Base-by-base conservation (phyloP, 1,140 invertebrate genomes). In the Drosophila saltans region DNA sequence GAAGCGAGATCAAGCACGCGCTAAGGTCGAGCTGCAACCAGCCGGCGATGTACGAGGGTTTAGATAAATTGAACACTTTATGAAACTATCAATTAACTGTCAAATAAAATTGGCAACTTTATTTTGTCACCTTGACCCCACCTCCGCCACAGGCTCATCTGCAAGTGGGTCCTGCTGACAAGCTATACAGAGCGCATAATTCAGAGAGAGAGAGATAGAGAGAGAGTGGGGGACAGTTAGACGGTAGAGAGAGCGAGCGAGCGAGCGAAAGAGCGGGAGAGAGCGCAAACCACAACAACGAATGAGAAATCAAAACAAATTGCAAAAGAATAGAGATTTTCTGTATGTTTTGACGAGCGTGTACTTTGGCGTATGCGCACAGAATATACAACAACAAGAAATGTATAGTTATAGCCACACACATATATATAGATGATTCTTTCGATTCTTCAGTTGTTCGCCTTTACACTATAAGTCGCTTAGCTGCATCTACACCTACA, bases 281-380 rank as follows among this genome's bases (percentile, higher is more conserved):
- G 61, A 28, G 69, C 8, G 75, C 66, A 45, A 66, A 66, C 45
- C 16, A 45, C 58, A 73, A 52, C 45, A 52, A 52, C 78, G 84
- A 88, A 88, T 89, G 80, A 89, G 83, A 88, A 88, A 88, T 88
- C 83, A 88, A 88, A 88, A 88, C 83, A 88, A 88, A 88, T 88
- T 88, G 83, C 84, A 88, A 88, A 85, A 88, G 83, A 88, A 89
- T 88, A 88, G 84, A 88, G 83, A 88, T 89, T 88, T 88, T 88
- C 80, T 70, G 83, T 90, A 90, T 86, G 88, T 90, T 90, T 90
- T 90, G 88, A 90, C 88, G 88, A 90, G 88, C 88, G 77, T 90
- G 88, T 90, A 90, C 88, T 78, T 82, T 73, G 89, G 84, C 81
- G 84, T 80, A 84, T 84, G 84, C 84, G 84, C 84, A 81, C 40